Evolutionary conservation across 2,797 vertebrate species (phyloP).

Genomic region (Mionectes olivaceus): DNA sequence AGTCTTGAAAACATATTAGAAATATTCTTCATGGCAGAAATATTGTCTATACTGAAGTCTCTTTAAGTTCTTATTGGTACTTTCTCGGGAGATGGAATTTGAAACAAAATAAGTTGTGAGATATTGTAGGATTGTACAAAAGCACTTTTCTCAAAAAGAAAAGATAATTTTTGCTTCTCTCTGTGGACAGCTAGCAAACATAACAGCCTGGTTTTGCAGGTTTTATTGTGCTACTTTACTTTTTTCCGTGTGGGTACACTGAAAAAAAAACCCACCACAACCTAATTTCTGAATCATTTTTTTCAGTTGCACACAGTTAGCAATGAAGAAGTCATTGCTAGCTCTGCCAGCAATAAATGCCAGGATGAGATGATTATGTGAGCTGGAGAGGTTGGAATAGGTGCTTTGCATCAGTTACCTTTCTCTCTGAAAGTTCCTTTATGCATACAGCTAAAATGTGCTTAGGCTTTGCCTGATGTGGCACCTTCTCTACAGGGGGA

Average conservation of each 20-base stretch:
- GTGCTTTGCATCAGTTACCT: background rate
- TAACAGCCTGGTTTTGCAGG: background rate
- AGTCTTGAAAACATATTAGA: background rate
- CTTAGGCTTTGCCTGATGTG: background rate
- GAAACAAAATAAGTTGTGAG: conserved; percentile 5
- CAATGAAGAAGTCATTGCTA: background rate
- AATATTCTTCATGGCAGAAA: conserved; percentile 61
- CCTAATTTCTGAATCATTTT: background rate
- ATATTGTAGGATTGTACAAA: background rate
- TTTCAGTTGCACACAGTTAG: background rate
- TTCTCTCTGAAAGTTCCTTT: background rate
- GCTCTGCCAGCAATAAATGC: background rate
- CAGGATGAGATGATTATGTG: background rate
- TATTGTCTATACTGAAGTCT: conserved; percentile 31
- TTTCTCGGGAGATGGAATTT: conserved; percentile 25
- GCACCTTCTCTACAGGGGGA: background rate
- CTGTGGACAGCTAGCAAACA: background rate
- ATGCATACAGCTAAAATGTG: background rate
- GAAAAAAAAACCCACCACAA: background rate
- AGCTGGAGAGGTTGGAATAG: background rate
- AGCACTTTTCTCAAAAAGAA: background rate
- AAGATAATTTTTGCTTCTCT: background rate
- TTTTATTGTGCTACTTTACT: background rate
- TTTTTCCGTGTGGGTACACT: background rate
- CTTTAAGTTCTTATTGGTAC: conserved; percentile 42